Evolutionary conservation across 2,888 invertebrate genomes (phyloP).

Genomic region (Sminthurinus aureus): DNA sequence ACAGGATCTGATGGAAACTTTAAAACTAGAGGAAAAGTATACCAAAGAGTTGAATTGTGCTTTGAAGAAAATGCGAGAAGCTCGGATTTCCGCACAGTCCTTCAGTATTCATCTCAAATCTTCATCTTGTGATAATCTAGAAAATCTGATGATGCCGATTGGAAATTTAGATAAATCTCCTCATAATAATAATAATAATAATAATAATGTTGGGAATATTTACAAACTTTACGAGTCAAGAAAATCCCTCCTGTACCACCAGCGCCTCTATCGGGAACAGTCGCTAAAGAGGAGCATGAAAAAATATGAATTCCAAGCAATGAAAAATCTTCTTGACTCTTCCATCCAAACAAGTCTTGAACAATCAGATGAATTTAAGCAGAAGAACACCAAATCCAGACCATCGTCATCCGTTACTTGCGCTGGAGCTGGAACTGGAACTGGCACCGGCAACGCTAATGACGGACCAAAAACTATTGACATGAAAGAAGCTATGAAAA

Average conservation of each 20-base stretch:
- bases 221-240: conserved; percentile 31
- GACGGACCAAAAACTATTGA: not conserved
- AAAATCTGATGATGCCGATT: too few relatives aligned
- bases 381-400: not conserved
- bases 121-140: not conserved
- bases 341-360: not conserved
- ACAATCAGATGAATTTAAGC: too few relatives aligned
- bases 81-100: too few relatives aligned
- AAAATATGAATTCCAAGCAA: conserved; percentile 14
- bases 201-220: conserved; percentile 23
- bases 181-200: conserved; percentile 33
- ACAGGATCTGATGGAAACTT: conserved; percentile 40
- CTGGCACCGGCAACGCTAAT: not conserved
- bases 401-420: not conserved
- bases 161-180: not conserved
- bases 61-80: conserved; percentile 16
- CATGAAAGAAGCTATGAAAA: conserved; percentile 39
- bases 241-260: conserved; percentile 23
- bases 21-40: conserved; percentile 41
- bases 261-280: conserved; percentile 36
- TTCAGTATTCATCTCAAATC: not conserved
- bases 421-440: conserved; percentile 9
- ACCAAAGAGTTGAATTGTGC: conserved; percentile 40
- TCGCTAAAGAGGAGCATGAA: not conserved
- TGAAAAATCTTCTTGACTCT: conserved; percentile 10